phyloP scores from a whole-genome alignment of 1,140 invertebrate genomes.

The Meloidogyne hapla region DNA sequence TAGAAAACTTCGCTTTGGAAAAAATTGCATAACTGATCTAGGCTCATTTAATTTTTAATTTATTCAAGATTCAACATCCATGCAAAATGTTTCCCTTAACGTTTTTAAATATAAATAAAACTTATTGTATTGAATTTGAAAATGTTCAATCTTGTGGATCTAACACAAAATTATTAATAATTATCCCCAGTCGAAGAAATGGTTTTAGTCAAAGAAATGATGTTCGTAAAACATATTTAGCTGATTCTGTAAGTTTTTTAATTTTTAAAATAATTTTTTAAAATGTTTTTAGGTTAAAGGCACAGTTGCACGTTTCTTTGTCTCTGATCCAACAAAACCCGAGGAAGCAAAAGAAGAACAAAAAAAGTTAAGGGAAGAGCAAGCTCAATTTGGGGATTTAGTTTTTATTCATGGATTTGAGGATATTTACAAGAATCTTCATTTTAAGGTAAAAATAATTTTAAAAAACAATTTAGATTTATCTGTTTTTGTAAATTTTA shows the following conservation, averaged over 20 bases:
- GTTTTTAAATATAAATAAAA: background rate
- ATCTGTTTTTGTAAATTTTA: background rate
- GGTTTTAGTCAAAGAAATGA: background rate
- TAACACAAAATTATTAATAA: background rate
- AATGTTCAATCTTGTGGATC: background rate
- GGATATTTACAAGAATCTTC: background rate
- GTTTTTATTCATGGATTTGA: conserved; percentile 11
- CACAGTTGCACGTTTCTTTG: background rate
- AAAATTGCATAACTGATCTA: too few species aligned
- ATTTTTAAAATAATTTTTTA: background rate
- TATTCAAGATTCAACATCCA: background rate
- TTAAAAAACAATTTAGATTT: background rate
- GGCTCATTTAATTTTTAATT: too few species aligned
- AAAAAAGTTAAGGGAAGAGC: background rate
- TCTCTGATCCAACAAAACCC: background rate
- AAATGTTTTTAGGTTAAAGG: background rate
- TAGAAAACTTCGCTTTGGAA: too few species aligned
- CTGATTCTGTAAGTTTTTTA: background rate
- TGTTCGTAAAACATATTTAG: background rate
- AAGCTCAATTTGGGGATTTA: conserved; percentile 4
- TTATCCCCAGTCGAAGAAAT: background rate
- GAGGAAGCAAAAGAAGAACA: background rate
- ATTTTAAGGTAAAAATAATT: conserved; percentile 8
- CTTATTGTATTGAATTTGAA: background rate
- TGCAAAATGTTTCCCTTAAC: background rate